A percentile compares a stretch with the other conserved stretches of the same genome.
phyloP scores from a whole-genome alignment of 2,797 vertebrate genomes.

The Lates japonicus region DNA sequence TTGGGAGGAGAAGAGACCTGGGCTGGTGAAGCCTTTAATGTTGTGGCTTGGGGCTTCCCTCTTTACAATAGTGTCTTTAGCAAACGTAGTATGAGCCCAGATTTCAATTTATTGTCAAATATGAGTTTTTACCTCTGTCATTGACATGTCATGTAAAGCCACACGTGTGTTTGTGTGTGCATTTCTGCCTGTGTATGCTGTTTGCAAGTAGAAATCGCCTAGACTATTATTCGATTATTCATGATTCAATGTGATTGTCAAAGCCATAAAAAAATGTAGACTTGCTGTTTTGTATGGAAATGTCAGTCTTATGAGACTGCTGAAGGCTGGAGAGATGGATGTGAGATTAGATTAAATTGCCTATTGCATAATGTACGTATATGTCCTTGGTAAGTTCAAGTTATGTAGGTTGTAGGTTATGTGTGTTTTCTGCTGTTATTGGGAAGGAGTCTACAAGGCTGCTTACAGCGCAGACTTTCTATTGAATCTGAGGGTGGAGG shows the following conservation, averaged over 20 bases:
- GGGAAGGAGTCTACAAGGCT: not conserved
- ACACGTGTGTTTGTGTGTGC: not conserved
- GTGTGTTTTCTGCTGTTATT: conserved; percentile 9
- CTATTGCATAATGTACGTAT: not conserved
- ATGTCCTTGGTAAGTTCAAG: conserved; percentile 9
- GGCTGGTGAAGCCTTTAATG: not conserved
- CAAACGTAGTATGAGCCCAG: not conserved
- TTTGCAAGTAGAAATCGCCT: conserved; percentile 24
- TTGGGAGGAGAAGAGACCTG: not conserved
- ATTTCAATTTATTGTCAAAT: conserved; percentile 7
- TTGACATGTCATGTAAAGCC: not conserved
- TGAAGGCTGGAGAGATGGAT: conserved; percentile 15
- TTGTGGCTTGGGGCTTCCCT: conserved; percentile 6
- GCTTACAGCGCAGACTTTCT: not conserved
- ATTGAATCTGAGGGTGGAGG: conserved; percentile 32
- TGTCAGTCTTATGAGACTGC: conserved; percentile 20
- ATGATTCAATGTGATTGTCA: conserved; percentile 39
- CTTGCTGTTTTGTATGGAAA: conserved; percentile 22
- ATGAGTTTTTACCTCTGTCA: conserved; percentile 1
- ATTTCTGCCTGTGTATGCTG: conserved; percentile 1
- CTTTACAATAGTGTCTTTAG: conserved; percentile 4
- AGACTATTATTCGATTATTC: conserved; percentile 30
- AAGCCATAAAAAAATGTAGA: conserved; percentile 34
- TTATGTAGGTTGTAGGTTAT: too few species aligned
- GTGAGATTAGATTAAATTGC: conserved; percentile 21